Conservation (phyloP, 2,113 vertebrate genomes). For the Azemiops feae region DNA sequence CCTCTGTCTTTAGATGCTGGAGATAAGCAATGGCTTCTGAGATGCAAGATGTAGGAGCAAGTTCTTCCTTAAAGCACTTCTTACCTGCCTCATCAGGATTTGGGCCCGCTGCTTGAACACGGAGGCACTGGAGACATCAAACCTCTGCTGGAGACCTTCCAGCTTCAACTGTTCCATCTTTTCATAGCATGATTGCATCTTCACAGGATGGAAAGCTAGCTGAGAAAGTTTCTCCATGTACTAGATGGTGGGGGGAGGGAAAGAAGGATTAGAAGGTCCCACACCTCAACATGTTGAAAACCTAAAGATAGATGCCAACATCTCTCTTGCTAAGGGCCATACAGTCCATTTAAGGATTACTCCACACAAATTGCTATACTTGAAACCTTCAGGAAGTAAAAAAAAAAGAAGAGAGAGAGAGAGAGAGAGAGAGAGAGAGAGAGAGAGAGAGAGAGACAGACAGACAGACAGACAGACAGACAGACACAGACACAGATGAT, state of each 20-base stretch:
- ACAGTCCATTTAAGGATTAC: background rate
- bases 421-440: too few species aligned
- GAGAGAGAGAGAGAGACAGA: too few species aligned
- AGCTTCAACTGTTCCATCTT: constrained; percentile 90
- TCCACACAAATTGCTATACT: background rate
- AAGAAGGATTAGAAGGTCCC: background rate
- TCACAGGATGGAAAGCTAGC: constrained; percentile 93
- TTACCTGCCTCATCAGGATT: constrained; percentile 95
- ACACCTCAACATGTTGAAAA: background rate
- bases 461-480: too few species aligned
- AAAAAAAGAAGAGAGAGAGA: too few species aligned
- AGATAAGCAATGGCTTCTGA: background rate
- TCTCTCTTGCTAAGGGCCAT: background rate
- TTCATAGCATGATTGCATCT: constrained; percentile 95
- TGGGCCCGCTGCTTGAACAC: constrained; percentile 94
- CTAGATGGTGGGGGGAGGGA: constrained; percentile 56
- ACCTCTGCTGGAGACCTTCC: constrained; percentile 93
- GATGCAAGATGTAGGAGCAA: background rate
- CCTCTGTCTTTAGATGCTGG: background rate
- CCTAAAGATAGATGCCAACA: too few species aligned
- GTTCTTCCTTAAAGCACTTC: background rate
- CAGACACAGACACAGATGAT: too few species aligned
- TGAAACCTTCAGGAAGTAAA: background rate
- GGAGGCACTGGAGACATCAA: constrained; percentile 84
- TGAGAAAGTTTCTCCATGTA: constrained; percentile 93